Evolutionary conservation across 1,140 invertebrate genomes (phyloP), one percentile per base, ranked within the genome.

Genomic region (Parasteatoda tepidariorum): DNA sequence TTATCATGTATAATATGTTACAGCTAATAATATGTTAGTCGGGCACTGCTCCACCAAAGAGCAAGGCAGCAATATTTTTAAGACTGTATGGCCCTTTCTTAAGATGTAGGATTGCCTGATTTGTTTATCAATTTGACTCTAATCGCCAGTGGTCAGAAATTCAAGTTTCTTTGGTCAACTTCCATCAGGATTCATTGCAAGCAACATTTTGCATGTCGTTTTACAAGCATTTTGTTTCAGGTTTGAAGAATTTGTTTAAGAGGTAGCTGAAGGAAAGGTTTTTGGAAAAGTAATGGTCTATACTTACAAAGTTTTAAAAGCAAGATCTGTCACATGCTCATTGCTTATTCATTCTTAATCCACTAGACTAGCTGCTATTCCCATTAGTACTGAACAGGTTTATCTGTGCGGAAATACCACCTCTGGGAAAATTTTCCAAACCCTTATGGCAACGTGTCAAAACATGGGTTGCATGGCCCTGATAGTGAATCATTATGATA

Each of bases 71-170:
- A 85, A 15, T 55, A 85, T 4, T 83, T 31, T 41, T 85, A 89
- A 70, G 88, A 88, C 79, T 67, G 84, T n/a, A 88, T 90, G 88
- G 71, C 86, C 5, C 64, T 87, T 48, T 48, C 41, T 18, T 18
- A 18, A 9, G 41, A 48, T 48, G 41, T 48, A 9, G 41, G 41
- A 7, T 61, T 88, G 38, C 89, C 90, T 22, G 87, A 88, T 84
- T 74, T 90, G 0, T 90, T 91, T 81, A 86, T 90, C n/a, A 91
- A 90, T 7, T 84, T 90, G 22, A 91, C 90, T 88, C 84, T 81
- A 92, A 90, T 88, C 89, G 86, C 85, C 89, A 86, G 71, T 92
- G 91, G 91, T 34, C 24, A 2, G 88, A 91, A 74, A 91, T 90
- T 33, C 30, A 24, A 41, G 74, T 70, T 75, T 86, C 67, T 62